phyloP scores from a whole-genome alignment of 2,113 vertebrate genomes.

The Seriola quinqueradiata region DNA sequence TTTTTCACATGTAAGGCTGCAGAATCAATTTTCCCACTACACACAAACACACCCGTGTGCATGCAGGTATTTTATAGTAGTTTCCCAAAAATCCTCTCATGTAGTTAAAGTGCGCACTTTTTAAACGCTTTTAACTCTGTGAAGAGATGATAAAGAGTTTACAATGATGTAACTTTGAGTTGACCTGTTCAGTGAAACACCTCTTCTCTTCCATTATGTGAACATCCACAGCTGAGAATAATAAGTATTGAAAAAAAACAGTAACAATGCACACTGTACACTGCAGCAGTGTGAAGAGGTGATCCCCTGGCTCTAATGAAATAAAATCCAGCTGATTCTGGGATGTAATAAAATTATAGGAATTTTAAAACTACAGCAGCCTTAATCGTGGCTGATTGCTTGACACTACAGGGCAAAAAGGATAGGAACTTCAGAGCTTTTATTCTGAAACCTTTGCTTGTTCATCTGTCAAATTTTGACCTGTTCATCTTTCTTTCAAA shows the following conservation, averaged over 20 bases:
- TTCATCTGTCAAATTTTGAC: constrained; percentile 5
- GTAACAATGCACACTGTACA: constrained; percentile 51
- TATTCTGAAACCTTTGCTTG: constrained; percentile 1
- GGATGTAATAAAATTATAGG: constrained; percentile 50
- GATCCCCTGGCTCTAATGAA: constrained; percentile 68
- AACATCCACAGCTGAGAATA: constrained; percentile 71
- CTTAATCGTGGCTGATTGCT: constrained; percentile 57
- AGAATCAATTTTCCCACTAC: constrained; percentile 28
- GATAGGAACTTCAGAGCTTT: constrained; percentile 1
- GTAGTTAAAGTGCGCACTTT: constrained; percentile 69
- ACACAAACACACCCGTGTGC: constrained; percentile 13
- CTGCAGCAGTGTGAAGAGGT: constrained; percentile 67
- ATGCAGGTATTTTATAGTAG: constrained; percentile 48
- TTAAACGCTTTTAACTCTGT: constrained; percentile 76
- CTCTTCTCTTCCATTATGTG: constrained; percentile 76
- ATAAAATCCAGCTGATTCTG: constrained; percentile 69
- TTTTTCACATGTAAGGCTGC: not conserved
- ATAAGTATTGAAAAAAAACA: constrained; percentile 63
- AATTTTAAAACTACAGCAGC: constrained; percentile 55
- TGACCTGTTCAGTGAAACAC: constrained; percentile 78
- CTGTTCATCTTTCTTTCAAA: not conserved
- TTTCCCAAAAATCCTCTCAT: constrained; percentile 66
- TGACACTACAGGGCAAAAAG: constrained; percentile 36
- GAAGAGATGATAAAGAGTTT: constrained; percentile 82
- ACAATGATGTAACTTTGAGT: constrained; percentile 80